phyloP scores from a whole-genome alignment of 1,140 invertebrate genomes.

The Dinoponera quadriceps region DNA sequence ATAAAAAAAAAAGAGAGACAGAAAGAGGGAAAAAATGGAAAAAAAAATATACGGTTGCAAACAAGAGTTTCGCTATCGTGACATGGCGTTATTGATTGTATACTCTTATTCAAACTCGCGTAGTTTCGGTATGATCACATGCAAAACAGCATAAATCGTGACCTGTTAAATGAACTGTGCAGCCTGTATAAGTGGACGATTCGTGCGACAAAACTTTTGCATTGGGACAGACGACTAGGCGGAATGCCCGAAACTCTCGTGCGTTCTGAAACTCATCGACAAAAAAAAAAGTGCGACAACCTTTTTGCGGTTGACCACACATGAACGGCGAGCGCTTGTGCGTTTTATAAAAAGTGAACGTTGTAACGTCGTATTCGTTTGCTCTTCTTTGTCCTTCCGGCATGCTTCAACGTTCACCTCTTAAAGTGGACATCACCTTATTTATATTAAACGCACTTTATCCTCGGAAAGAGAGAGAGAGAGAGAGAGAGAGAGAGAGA shows the following conservation, averaged over 20 bases:
- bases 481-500: too few species aligned
- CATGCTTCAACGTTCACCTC: background rate
- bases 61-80: background rate
- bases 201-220: conserved; percentile 36
- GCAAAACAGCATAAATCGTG: conserved; percentile 40
- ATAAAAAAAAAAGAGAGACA: conserved; percentile 10
- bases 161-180: conserved; percentile 33
- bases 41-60: background rate
- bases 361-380: conserved; percentile 21
- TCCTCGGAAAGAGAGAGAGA: too few species aligned
- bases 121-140: conserved; percentile 38
- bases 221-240: background rate
- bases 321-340: conserved; percentile 14
- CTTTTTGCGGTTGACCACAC: conserved; percentile 41
- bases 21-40: background rate
- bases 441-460: too few species aligned
- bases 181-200: background rate
- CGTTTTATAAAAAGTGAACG: conserved; percentile 41
- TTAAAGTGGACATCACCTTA: too few species aligned
- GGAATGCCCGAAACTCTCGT: conserved; percentile 14
- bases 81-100: background rate
- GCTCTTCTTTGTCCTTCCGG: background rate
- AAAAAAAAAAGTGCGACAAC: conserved; percentile 23
- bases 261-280: conserved; percentile 18
- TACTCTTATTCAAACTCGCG: conserved; percentile 11